Percentiles rank a stretch among this genome's conserved stretches.
These are phyloP conservation scores for Acipenser oxyrinchus DNA, from an alignment of 2,797 vertebrate genomes.

Conservation along the genomic window DNA sequence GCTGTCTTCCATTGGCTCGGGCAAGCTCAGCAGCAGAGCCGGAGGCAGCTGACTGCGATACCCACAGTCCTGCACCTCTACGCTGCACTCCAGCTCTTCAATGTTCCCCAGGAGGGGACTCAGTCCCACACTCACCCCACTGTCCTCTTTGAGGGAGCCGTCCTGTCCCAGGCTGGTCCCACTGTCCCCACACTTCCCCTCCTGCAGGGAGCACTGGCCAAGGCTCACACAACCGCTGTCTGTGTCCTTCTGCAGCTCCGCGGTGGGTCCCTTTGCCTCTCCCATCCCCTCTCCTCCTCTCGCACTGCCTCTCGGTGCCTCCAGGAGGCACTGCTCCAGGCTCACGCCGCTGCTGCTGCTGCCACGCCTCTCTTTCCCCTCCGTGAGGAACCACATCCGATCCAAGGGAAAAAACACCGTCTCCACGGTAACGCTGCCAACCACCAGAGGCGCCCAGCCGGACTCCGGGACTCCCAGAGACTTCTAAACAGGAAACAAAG, in stretches of 20 bases:
- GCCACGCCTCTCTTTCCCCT: no score
- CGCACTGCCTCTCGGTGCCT: conserved; percentile 45
- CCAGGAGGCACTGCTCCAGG: conserved; percentile 36
- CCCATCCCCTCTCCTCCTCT: conserved; percentile 9
- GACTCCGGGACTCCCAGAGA: no score
- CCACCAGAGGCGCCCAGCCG: no score
- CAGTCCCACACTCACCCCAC: conserved; percentile 41
- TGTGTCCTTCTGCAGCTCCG: conserved; percentile 38
- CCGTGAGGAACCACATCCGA: no score
- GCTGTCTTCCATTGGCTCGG: conserved; percentile 12
- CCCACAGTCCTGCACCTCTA: conserved; percentile 30
- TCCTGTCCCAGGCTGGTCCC: conserved; percentile 1
- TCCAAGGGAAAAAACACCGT: no score
- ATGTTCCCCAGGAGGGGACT: neutral
- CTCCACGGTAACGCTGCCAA: no score
- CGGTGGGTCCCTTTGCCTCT: conserved; percentile 20
- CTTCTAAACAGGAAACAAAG: no score
- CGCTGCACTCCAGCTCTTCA: conserved; percentile 25
- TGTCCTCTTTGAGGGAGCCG: conserved; percentile 30
- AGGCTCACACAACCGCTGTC: conserved; percentile 58
- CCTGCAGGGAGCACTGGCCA: conserved; percentile 35
- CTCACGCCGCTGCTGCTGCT: conserved; percentile 18
- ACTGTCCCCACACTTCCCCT: conserved; percentile 16
- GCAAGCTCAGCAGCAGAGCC: conserved; percentile 21
- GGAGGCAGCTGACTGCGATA: conserved; percentile 12